Percentiles rank a stretch among this genome's conserved stretches.
Evolutionary conservation across 2,797 vertebrate species (phyloP).

Genomic region (Anguilla pacifica): DNA sequence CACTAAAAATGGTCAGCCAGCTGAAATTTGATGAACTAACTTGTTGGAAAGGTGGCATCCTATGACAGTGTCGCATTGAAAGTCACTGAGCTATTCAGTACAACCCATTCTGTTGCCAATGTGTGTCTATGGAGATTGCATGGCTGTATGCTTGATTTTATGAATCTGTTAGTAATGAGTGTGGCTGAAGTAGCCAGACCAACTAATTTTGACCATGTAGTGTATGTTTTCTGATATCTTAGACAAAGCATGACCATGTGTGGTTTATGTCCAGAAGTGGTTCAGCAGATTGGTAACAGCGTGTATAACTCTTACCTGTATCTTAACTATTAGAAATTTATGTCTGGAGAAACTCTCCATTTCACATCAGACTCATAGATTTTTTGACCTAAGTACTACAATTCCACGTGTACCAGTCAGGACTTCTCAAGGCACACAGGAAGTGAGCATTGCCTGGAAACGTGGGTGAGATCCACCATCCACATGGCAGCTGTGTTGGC

Average conservation of each 20-base stretch:
- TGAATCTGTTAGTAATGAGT: too few species aligned
- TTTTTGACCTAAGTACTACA: background rate
- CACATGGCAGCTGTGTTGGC: background rate
- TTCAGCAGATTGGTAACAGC: background rate
- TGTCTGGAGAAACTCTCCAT: slow-evolving; percentile 37
- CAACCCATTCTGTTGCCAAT: too few species aligned
- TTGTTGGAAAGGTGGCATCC: too few species aligned
- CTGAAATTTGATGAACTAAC: too few species aligned
- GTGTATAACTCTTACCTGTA: slow-evolving; percentile 4
- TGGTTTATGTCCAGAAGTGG: slow-evolving; percentile 3
- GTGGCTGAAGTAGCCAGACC: too few species aligned
- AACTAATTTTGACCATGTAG: background rate
- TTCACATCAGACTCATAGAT: background rate
- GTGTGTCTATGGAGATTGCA: too few species aligned
- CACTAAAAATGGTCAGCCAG: too few species aligned
- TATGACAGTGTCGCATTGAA: too few species aligned
- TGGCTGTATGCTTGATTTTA: too few species aligned
- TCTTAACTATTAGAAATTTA: slow-evolving; percentile 28
- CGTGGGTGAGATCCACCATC: slow-evolving; percentile 5
- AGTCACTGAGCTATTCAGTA: too few species aligned
- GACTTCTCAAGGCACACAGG: slow-evolving; percentile 8
- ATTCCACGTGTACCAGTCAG: slow-evolving; percentile 47
- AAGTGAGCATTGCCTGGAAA: background rate
- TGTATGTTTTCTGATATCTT: slow-evolving; percentile 20
- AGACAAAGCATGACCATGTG: background rate